Evolutionary conservation across 2,888 invertebrate species (phyloP).

Genomic region (Lysandra coridon): DNA sequence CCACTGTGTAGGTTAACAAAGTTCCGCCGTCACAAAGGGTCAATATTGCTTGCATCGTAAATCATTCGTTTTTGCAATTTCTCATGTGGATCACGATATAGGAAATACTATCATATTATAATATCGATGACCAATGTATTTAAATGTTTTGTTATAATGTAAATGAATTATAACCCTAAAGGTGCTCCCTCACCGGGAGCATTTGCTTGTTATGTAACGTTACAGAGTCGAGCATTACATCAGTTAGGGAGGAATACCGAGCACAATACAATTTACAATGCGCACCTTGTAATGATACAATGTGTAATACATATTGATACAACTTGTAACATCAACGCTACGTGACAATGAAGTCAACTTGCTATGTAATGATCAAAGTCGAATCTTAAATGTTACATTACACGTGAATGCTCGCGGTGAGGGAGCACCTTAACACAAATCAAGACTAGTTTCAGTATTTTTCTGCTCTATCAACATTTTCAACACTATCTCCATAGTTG

Average conservation of each 20-base stretch:
- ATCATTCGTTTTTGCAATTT: background rate
- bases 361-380: too few species aligned
- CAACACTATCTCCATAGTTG: background rate
- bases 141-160: background rate
- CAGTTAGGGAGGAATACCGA: too few species aligned
- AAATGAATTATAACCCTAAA: background rate
- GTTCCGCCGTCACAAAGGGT: background rate
- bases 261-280: too few species aligned
- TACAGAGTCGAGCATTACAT: too few species aligned
- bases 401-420: too few species aligned
- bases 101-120: background rate
- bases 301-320: too few species aligned
- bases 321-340: too few species aligned
- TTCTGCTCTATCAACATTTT: background rate
- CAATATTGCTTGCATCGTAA: background rate
- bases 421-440: background rate
- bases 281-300: too few species aligned
- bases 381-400: too few species aligned
- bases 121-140: background rate
- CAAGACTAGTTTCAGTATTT: background rate
- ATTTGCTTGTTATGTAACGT: too few species aligned
- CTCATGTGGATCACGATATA: background rate
- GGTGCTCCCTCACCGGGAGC: too few species aligned
- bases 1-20: slow-evolving; percentile 2
- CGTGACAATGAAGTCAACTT: too few species aligned